phyloP scores from a whole-genome alignment of 2,797 vertebrate genomes.

The Triplophysa yarkandensis region DNA sequence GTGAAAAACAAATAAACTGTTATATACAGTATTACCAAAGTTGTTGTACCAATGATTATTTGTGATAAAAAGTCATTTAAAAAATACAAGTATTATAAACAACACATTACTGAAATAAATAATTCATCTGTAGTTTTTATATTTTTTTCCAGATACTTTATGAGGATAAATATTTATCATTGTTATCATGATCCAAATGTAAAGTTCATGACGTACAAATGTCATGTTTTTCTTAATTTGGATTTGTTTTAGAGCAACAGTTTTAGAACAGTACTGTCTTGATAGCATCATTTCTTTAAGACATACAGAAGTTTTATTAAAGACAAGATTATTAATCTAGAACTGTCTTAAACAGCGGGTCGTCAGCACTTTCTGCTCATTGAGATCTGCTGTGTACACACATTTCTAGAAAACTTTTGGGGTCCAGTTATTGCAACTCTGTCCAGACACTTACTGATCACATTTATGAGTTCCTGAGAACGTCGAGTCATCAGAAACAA shows the following conservation, averaged over 20 bases:
- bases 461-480: neutral
- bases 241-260: neutral
- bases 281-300: neutral
- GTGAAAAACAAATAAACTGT: too few relatives aligned
- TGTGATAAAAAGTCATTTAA: too few relatives aligned
- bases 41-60: too few relatives aligned
- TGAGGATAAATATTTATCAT: too few relatives aligned
- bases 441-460: neutral
- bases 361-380: slow-evolving; percentile 27
- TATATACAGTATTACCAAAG: too few relatives aligned
- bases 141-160: too few relatives aligned
- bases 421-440: neutral
- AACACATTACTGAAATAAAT: too few relatives aligned
- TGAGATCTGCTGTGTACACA: slow-evolving; percentile 26
- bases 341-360: neutral
- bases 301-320: neutral
- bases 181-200: too few relatives aligned
- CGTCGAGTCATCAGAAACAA: slow-evolving; percentile 52
- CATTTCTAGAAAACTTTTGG: slow-evolving; percentile 1
- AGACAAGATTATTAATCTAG: slow-evolving; percentile 11
- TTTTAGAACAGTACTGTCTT: neutral
- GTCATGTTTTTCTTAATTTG: too few relatives aligned
- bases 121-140: too few relatives aligned
- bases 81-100: too few relatives aligned
- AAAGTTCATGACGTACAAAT: too few relatives aligned